Conservation (phyloP, 2,113 vertebrate species). For the Ptyas mucosa region DNA sequence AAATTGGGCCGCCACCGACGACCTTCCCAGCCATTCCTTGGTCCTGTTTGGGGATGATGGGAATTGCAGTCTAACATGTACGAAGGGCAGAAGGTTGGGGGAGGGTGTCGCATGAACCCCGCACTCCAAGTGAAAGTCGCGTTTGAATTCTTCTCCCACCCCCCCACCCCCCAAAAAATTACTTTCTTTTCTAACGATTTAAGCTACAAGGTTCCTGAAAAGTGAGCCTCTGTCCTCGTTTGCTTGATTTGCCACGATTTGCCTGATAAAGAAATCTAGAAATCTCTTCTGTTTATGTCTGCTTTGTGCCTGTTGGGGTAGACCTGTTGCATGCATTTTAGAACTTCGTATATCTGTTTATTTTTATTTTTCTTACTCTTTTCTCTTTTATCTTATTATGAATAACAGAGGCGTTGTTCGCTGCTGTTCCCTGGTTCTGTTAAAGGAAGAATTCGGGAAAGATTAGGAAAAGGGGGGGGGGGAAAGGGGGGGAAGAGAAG, state of each 20-base stretch:
- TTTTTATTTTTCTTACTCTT: background rate
- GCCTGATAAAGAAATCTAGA: background rate
- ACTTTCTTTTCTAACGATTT: background rate
- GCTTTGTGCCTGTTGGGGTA: background rate
- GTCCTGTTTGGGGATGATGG: background rate
- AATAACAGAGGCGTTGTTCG: background rate
- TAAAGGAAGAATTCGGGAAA: background rate
- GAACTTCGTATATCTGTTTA: background rate
- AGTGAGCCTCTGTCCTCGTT: background rate
- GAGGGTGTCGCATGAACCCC: background rate
- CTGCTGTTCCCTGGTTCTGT: background rate
- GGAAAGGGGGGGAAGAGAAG: accelerated
- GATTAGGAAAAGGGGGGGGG: background rate
- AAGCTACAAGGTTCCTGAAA: background rate
- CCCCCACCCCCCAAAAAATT: too few species aligned
- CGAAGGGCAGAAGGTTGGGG: background rate
- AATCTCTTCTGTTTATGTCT: background rate
- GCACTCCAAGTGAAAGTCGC: background rate
- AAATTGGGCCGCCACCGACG: background rate
- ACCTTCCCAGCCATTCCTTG: background rate
- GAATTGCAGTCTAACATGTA: background rate
- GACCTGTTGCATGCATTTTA: background rate
- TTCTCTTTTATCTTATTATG: background rate
- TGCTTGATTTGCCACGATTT: background rate
- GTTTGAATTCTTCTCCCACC: background rate